Evolutionary conservation across 2,888 invertebrate genomes (phyloP), one percentile per base, ranked within the genome.

Genomic region (Drosophila sordidula): DNA sequence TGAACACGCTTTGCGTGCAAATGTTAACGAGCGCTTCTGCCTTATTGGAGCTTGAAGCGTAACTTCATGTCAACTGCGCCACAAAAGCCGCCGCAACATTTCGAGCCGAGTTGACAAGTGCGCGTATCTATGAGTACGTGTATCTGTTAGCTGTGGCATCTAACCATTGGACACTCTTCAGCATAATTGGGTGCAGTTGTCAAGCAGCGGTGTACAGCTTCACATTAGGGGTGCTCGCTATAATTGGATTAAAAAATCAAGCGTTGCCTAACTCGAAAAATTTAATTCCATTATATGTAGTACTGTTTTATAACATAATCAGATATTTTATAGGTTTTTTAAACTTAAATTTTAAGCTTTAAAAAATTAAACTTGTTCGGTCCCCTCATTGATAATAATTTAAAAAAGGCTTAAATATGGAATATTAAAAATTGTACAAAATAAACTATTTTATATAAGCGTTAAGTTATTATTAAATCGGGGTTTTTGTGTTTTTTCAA

Each of bases 1-100:
- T 71, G 82, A 70, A 77, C 38, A 46, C 65, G 63, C 66, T 79
- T 67, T 56, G 67, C 64, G 47, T 52, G 52, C 39, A 26, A 61
- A 64, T 29, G 65, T 44, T 66, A 77, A 75, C 70, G 18, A 26
- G 29, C 18, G 32, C 12, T 38, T 25, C 32, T 57, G 61, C n/a
- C 57, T 61, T 57, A 57, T 57, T 57, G 41, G 59, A 54, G 52
- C 26, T 44, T 52, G 54, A 70, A 54, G 49, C 52, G 39, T 12
- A 44, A 11, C 44, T 69, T 49, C 71, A 58, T 63, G 72, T 56
- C 42, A 73, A 66, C 47, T 44, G 12, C 58, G 55, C 58, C 49
- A 36, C 61, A 63, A 52, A 58, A 16, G 39, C 14, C n/a, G 59
- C 62, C 70, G 46, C 58, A 61, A 51, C 29, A n/a, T 42, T n/a